These are phyloP conservation scores for Ypsolopha sequella DNA, from an alignment of 2,888 invertebrate genomes.

Conservation along the genomic window DNA sequence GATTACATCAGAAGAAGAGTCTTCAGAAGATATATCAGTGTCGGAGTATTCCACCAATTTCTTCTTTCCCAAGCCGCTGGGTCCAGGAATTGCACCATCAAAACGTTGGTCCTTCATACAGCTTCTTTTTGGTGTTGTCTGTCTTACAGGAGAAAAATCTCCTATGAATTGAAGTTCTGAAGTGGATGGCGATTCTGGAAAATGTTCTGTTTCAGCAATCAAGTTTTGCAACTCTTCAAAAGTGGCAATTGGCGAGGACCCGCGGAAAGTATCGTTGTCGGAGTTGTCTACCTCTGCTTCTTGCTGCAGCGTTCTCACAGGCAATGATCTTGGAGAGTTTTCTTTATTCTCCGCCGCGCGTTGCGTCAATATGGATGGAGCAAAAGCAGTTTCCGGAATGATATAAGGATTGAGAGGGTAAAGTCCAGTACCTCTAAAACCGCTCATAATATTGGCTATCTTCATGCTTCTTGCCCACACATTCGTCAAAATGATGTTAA, in stretches of 20 bases:
- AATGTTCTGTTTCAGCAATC: neutral
- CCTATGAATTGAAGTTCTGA: constrained; percentile 3
- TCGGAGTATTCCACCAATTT: constrained; percentile 3
- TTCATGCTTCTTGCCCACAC: constrained; percentile 9
- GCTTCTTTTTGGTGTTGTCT: neutral
- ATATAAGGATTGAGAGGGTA: constrained; percentile 3
- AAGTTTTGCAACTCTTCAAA: neutral
- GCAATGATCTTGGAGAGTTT: neutral
- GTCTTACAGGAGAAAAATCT: constrained; percentile 1
- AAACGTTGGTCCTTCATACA: constrained; percentile 1
- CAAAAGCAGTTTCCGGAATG: constrained; percentile 4
- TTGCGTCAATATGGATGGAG: constrained; percentile 3
- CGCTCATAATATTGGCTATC: neutral
- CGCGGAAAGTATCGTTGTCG: too few species aligned
- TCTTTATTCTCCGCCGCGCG: neutral
- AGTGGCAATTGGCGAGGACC: constrained; percentile 1
- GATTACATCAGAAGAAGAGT: constrained; percentile 1
- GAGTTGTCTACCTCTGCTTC: neutral
- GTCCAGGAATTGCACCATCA: constrained; percentile 1
- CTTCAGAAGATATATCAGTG: neutral
- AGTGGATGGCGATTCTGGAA: constrained; percentile 2
- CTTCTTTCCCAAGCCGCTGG: neutral
- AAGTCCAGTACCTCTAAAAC: constrained; percentile 5
- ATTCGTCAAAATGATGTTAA: constrained; percentile 8
- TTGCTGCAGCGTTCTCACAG: neutral